Base-by-base conservation (phyloP, 2,888 invertebrate genomes). In the Rotaria magnacalcarata region DNA sequence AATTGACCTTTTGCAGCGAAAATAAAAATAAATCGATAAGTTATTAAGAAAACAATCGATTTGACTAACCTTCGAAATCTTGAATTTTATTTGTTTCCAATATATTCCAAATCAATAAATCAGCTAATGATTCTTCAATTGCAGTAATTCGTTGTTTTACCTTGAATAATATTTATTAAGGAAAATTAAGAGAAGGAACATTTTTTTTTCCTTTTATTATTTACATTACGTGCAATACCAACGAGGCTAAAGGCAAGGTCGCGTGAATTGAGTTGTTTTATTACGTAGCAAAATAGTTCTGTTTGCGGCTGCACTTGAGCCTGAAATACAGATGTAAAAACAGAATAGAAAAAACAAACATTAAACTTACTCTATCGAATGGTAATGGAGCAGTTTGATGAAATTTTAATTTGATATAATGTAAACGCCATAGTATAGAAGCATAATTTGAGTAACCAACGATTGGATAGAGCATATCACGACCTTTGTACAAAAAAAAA, bases 221-320 rank as follows among this genome's bases (percentile, higher is more conserved):
- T 10, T 67, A 75, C 75, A 75, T 41, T 47, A n/a, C 75, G 41
- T 43, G 41, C 47, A 75, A 97, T 92, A 75, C 96, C 96, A 34
- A 97, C 92, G 95, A 97, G 96, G 6, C 95, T 95, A 89, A 96
- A 96, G 88, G 97, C 95, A 95, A 97, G 96, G 90, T 97, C 97
- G 88, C 96, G 93, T 2, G 96, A 96, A 90, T 97, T 97, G 0
- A 96, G 96, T 90, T 97, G 97, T 89, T 96, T 95, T 24, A 97
- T 91, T 50, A 97, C 96, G 91, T 97, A 96, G 88, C 95, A 93
- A 52, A 97, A 91, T 58, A 97, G 92, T 60, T 94, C 93, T 14
- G 95, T 95, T 92, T 97, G 97, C 16, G 96, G 96, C 90, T 95
- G 95, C 27, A 95, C 91, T 54, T 96, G 91, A 89, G 96, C 95